Conservation (phyloP, 2,113 vertebrate species). For the Prietella phreatophila region DNA sequence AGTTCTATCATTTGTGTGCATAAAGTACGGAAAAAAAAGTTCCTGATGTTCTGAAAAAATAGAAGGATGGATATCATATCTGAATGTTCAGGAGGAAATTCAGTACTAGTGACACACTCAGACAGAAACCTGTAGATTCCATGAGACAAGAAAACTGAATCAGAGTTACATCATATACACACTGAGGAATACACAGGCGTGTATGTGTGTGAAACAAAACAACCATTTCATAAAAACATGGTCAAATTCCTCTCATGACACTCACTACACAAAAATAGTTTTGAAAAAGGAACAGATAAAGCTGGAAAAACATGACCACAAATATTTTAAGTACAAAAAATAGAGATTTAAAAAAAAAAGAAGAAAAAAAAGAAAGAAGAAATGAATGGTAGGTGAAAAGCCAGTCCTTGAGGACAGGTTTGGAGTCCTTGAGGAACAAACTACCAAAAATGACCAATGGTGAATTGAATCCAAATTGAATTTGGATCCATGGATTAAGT, state of each 20-base stretch:
- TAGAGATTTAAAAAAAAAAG: not conserved
- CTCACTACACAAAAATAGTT: not conserved
- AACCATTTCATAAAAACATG: not conserved
- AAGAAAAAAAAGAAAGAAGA: not conserved
- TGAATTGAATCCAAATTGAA: no score
- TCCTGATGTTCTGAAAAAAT: not conserved
- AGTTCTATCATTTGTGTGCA: not conserved
- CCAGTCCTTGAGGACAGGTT: no score
- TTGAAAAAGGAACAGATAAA: not conserved
- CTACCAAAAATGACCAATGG: not conserved
- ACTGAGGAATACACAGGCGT: not conserved
- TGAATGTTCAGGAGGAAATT: not conserved
- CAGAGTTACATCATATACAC: not conserved
- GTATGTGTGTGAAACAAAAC: not conserved
- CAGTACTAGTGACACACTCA: not conserved
- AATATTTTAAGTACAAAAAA: not conserved
- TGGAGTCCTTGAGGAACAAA: not conserved
- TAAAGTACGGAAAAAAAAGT: not conserved
- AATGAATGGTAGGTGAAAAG: no score
- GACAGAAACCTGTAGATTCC: not conserved
- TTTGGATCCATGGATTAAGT: not conserved
- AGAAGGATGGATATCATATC: not conserved
- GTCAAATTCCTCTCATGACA: not conserved
- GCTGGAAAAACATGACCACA: not conserved
- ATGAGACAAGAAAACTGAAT: not conserved